Percentiles rank a stretch among this genome's conserved stretches.
Evolutionary conservation across 2,113 vertebrate species (phyloP).

Genomic region (Cromileptes altivelis): DNA sequence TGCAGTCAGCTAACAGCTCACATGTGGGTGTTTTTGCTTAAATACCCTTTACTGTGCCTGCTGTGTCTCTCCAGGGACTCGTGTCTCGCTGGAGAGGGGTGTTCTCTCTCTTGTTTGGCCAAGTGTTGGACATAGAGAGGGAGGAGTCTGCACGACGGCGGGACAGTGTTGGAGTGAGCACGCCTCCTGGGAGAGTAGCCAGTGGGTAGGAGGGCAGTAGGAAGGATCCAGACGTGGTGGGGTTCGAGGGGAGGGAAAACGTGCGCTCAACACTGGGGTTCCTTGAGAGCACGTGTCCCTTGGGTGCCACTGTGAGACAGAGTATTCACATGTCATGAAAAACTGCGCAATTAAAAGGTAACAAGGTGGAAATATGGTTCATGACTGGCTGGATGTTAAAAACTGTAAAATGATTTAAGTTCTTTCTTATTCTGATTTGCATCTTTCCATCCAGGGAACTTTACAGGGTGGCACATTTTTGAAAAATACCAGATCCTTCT

Average conservation of each 20-base stretch:
- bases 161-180: constrained; percentile 82
- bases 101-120: constrained; percentile 89
- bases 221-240: constrained; percentile 82
- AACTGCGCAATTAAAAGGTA: not conserved
- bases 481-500: not conserved
- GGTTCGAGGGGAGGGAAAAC: constrained; percentile 78
- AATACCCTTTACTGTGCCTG: constrained; percentile 75
- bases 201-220: constrained; percentile 90
- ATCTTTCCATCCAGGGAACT: not conserved
- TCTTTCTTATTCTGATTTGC: not conserved
- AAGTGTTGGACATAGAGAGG: constrained; percentile 90
- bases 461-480: not conserved
- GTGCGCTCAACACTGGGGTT: constrained; percentile 84
- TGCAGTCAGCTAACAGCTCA: not conserved
- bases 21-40: not conserved
- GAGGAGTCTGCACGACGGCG: constrained; percentile 81
- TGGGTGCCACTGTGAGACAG: constrained; percentile 77
- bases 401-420: not conserved
- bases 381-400: not conserved
- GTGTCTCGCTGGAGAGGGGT: constrained; percentile 73
- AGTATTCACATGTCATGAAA: constrained; percentile 29
- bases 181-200: constrained; percentile 80
- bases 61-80: constrained; percentile 79
- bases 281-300: constrained; percentile 79
- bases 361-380: not conserved